Evolutionary conservation across 2,113 vertebrate species (phyloP).

Genomic region (Hyperopisus bebe): DNA sequence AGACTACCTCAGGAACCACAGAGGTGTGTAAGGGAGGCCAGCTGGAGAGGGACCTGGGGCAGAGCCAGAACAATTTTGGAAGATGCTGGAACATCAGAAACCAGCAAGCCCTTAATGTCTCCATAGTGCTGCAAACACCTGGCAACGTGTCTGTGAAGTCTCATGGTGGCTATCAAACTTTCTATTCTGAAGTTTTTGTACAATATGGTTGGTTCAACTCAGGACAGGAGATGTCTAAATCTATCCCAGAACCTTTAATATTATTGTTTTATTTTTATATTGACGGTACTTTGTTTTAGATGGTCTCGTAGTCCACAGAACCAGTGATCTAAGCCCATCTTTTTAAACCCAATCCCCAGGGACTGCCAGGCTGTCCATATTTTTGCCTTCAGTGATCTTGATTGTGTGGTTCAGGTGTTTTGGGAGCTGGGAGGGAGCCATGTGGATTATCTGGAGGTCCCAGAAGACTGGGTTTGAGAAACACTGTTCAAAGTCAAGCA

Average conservation of each 20-base stretch:
- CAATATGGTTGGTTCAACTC: not conserved
- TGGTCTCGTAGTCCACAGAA: not conserved
- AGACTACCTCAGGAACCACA: slow-evolving; percentile 4
- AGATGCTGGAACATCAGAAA: not conserved
- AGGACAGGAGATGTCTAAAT: not conserved
- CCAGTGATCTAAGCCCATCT: not conserved
- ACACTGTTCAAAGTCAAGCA: not conserved
- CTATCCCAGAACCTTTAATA: not conserved
- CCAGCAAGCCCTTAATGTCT: not conserved
- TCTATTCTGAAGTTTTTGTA: not conserved
- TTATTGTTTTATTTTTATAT: not conserved
- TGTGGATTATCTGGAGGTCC: not conserved
- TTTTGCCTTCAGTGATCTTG: not conserved
- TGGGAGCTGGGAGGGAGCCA: not conserved
- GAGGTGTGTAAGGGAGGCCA: not conserved
- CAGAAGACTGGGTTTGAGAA: not conserved
- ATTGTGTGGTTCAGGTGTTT: not conserved
- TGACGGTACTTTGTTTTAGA: not conserved
- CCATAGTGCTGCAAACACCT: not conserved
- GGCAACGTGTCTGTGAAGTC: not conserved
- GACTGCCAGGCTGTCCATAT: not conserved
- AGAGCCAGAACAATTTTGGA: not conserved
- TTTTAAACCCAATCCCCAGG: not conserved
- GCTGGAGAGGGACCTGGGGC: not conserved
- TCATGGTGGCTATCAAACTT: not conserved